Evolutionary conservation across 2,888 invertebrate species (phyloP).

Genomic region (Eristalis arbustorum): DNA sequence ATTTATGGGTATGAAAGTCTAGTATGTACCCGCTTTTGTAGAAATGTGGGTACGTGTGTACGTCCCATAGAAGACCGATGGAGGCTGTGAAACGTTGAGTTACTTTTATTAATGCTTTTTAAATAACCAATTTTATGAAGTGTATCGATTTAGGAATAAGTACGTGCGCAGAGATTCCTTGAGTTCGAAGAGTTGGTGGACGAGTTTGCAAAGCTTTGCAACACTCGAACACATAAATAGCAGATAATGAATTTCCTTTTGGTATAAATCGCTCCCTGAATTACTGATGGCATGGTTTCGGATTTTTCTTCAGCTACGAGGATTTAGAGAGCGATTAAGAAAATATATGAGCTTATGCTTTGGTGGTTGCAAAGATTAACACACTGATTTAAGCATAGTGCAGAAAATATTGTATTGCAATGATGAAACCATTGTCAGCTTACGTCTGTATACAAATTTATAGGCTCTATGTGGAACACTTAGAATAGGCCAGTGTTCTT

Average conservation of each 20-base stretch:
- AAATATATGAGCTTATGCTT: neutral
- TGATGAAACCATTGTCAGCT: neutral
- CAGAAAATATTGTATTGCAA: neutral
- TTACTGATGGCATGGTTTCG: neutral
- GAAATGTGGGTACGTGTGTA: neutral
- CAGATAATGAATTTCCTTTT: neutral
- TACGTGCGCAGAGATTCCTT: conserved; percentile 49
- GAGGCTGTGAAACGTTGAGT: neutral
- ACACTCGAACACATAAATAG: neutral
- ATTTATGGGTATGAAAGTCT: conserved; percentile 52
- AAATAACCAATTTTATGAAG: conserved; percentile 64
- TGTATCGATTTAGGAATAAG: conserved; percentile 32
- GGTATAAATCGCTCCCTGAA: neutral
- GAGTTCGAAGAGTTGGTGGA: neutral
- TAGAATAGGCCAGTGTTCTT: neutral
- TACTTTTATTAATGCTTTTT: conserved; percentile 46
- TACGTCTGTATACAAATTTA: neutral
- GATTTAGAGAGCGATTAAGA: neutral
- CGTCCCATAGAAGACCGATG: neutral
- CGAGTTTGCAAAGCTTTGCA: neutral
- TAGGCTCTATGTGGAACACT: neutral
- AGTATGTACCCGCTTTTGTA: conserved; percentile 9
- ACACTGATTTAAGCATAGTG: neutral
- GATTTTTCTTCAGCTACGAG: neutral
- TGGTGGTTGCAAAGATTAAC: neutral